Base-by-base conservation (phyloP, 2,888 invertebrate species). In the Lypha dubia region DNA sequence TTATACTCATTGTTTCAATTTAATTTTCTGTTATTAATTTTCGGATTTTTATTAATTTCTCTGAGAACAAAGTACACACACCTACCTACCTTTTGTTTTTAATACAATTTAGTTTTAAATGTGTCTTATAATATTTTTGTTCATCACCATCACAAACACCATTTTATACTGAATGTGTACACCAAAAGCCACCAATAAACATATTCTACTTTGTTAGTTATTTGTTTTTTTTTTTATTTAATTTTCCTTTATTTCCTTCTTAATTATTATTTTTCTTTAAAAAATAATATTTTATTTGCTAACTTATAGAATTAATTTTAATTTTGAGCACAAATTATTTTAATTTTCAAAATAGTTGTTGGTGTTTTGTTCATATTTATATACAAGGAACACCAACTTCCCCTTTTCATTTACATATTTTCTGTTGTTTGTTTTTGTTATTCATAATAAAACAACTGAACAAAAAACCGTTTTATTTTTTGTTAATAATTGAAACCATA, bases 101-200 rank as follows among this genome's bases (percentile, higher is more conserved):
- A 83, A 67, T 77, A 76, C 49, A 77, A 70, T 28, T 67, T 65
- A 49, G 7, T 38, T 44, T 60, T 60, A 58, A 68, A 76, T 56
- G 68, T 67, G 67, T 60, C 51, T 67, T 71, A 60, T 77, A 65
- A 73, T 68, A 60, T 60, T 51, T 75, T 20, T 71, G 62, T 24
- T 68, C 73, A 73, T 22, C 63, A 71, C 53, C 70, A 70, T 60
- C 41, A 46, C 71, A 68, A 51, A 38, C 53, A 63, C 65, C 62
- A 62, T 79, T 68, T 81, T 74, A n/a, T n/a, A n/a, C 80, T 84
- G 84, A 84, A 84, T 84, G 84, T 84, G 74, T 81, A 77, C 76
- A 81, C 83, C 60, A 74, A 56, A 63, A 28, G 79, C 58, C 53
- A 62, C 49, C 44, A 62, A 51, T 53, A 49, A 77, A 77, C 8